Conservation (phyloP, 2,797 vertebrate species). For the Threskiornis aethiopicus region DNA sequence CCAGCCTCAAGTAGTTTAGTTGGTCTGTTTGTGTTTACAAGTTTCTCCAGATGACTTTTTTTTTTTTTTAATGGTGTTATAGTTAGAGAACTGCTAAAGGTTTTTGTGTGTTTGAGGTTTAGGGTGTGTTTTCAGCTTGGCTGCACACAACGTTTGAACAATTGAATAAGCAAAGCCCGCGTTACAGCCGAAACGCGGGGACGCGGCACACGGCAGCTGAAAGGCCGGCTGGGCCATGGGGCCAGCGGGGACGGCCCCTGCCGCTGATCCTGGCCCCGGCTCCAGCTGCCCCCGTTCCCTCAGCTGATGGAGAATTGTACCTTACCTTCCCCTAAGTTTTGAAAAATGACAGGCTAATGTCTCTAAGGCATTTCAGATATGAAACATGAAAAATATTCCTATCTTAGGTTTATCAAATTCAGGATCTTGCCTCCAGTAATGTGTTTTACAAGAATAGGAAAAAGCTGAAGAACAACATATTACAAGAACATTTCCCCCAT, state of each 20-base stretch:
- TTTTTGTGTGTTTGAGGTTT: constrained; percentile 31
- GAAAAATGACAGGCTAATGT: not conserved
- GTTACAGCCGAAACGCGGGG: rapidly evolving
- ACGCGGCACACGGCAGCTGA: rapidly evolving
- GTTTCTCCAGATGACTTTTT: constrained; percentile 21
- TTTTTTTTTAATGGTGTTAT: not conserved
- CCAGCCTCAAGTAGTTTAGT: not conserved
- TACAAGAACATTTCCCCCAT: not conserved
- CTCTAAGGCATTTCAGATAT: not conserved
- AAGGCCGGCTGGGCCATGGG: not conserved
- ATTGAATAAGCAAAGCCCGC: not conserved
- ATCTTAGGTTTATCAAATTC: not conserved
- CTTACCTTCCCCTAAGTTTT: not conserved
- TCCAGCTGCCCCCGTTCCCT: not conserved
- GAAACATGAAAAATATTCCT: not conserved
- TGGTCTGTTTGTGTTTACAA: constrained; percentile 18
- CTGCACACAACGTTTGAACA: not conserved
- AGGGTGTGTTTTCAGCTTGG: constrained; percentile 23
- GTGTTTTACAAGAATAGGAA: not conserved
- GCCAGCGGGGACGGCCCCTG: not conserved
- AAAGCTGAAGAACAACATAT: not conserved
- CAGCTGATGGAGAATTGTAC: not conserved
- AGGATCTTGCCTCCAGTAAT: not conserved
- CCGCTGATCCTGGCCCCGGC: not conserved
- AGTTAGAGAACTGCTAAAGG: not conserved